Evolutionary conservation across 2,888 invertebrate genomes (phyloP).

Genomic region (Phania funesta): DNA sequence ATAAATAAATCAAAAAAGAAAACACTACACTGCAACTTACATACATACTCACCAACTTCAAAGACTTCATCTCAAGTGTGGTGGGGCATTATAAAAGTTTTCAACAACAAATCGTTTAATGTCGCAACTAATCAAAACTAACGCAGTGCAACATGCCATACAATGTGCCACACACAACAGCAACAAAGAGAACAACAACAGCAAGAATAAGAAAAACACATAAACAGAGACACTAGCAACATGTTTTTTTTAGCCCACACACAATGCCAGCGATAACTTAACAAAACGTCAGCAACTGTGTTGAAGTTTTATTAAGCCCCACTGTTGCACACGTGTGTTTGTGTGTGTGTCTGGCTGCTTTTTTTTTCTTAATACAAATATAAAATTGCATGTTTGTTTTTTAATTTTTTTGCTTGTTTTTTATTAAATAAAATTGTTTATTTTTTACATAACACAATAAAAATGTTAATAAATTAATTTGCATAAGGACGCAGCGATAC

Average conservation of each 20-base stretch:
- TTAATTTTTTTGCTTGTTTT: background rate
- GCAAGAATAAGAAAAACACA: background rate
- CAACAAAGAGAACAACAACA: background rate
- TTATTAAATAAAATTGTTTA: constrained; percentile 20
- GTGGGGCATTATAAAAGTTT: constrained; percentile 19
- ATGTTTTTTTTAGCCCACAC: constrained; percentile 64
- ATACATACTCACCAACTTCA: background rate
- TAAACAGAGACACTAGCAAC: constrained; percentile 19
- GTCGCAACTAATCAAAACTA: constrained; percentile 66
- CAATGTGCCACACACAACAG: constrained; percentile 1
- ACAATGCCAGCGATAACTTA: constrained; percentile 57
- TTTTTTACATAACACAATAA: constrained; percentile 12
- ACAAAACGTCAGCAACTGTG: constrained; percentile 66
- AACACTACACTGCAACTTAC: background rate
- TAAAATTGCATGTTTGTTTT: constrained; percentile 2
- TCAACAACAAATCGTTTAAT: constrained; percentile 61
- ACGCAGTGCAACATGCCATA: constrained; percentile 42
- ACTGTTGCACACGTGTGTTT: background rate
- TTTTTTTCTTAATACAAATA: constrained; percentile 22
- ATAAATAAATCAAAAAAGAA: constrained; percentile 5
- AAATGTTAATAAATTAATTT: constrained; percentile 53
- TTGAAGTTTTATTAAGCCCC: constrained; percentile 54
- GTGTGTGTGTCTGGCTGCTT: background rate
- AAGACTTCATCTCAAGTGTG: constrained; percentile 26
- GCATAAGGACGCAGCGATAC: constrained; percentile 45